Evolutionary conservation across 2,797 vertebrate genomes (phyloP), one percentile per base, ranked within the genome.

Genomic region (Ptychadena robeensis): DNA sequence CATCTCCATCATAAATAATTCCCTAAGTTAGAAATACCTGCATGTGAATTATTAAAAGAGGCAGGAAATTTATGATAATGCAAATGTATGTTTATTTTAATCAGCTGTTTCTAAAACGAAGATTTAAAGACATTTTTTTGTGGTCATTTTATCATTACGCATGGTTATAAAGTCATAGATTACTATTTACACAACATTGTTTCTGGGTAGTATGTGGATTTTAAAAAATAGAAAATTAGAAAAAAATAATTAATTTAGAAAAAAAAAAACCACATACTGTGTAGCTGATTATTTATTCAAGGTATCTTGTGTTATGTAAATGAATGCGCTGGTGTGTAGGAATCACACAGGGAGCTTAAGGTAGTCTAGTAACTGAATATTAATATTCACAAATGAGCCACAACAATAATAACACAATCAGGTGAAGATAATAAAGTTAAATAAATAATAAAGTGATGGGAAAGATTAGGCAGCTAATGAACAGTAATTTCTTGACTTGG

Each of bases 41-140:
- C 44, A 79, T 25, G 76, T 79, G 65, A 79, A 79, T 79, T 79
- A 79, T 79, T 79, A 69, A 79, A 79, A 79, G 22, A 25, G 48
- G n/a, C 76, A 79, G 31, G 25, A 38, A 69, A 69, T 44, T n/a
- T 68, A 79, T 68, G 27, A 59, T 37, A 79, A 68, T 68, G 40
- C 25, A 61, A 10, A 61, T 57, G 40, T 31, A 66, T 28, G 12
- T 66, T 31, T 75, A 63, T 64, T 67, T 77, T 77, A 66, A 15
- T 22, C n/a, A 69, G 31, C 65, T 37, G 28, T 27, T 37, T 57
- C 25, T 30, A 37, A 48, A 68, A 12, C 67, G 31, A 30, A 1
- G 3, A 10, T 48, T 68, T 15, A 53, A 67, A 68, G 35, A 67
- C 30, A 78, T 53, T 27, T 18, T 27, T 12, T n/a, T 18, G 12